Base-by-base conservation (phyloP, 1,140 invertebrate genomes). In the Heliothis virescens region DNA sequence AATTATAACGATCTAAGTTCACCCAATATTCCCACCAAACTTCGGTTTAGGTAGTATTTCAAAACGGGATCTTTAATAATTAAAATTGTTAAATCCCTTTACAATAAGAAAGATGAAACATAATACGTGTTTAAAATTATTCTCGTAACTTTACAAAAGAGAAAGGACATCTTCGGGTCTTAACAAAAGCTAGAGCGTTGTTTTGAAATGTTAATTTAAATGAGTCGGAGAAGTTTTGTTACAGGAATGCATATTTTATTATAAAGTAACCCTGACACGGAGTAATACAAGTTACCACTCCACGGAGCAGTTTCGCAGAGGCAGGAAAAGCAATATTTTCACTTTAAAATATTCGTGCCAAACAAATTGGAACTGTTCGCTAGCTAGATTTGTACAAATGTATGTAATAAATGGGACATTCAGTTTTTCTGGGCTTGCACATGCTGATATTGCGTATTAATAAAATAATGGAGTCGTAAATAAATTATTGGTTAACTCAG, bases 141-240 rank as follows among this genome's bases (percentile, higher is more conserved):
- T 34, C 18, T 10, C 5, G n/a, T 1, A 67, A 67, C 63, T 47
- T 34, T 5, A 67, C n/a, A 67, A n/a, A n/a, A 60, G 18, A 21
- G 26, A 26, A 10, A 67, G 21, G 41, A 48, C 16, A 48, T 48
- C 16, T 67, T 48, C 11, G 11, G 34, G 2, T 65, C 16, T 11
- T 12, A 16, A 41, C 60, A 63, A 63, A n/a, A 34, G 13, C 18
- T n/a, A 63, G 63, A 16, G 15, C 10, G 16, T 67, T 48, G 41
- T 67, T 67, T 67, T 48, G 41, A 48, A 67, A 11, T 48, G 5
- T 67, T 67, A 67, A 67, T 67, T 67, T 48, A 48, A 67, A 67
- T 67, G 18, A 48, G 41, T 48, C 18, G 63, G 16, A 67, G 4
- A 67, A 67, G n/a, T 65, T 65, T 65, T 47, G 34, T 48, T 29